Evolutionary conservation across 2,888 invertebrate species (phyloP), one percentile per base, ranked within the genome.

Genomic region (Choristoneura rosaceana): DNA sequence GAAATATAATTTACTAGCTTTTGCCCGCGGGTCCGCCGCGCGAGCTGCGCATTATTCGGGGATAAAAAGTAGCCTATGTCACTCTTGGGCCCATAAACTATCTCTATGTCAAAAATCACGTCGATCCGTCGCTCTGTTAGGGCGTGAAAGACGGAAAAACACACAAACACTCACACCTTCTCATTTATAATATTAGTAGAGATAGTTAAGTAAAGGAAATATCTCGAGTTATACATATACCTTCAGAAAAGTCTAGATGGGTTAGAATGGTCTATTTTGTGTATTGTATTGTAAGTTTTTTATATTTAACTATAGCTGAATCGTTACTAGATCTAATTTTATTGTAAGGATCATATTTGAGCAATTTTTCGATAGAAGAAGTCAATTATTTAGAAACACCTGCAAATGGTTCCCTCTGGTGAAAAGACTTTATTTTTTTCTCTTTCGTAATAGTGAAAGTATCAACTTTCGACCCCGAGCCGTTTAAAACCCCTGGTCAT

Each of bases 401-500:
- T 55, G 55, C 25, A 25, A 55, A 25, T 55, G 12, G 12, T 55
- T 25, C 55, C 25, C 50, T 9, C 15, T 25, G 12, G 25, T 12
- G 12, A 55, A 0, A 25, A 12, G 55, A 55, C 55, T 55, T 10
- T 55, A 25, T 14, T 9, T 10, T 55, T 55, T 25, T 25, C 55
- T 9, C 55, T 9, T 25, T 25, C 12, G 55, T 55, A 55, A 55
- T 55, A 55, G 55, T 55, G 55, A 17, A 55, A 47, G 47, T 47
- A 9, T 55, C 55, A 25, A 52, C 15, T 52, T 55, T 55, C 55
- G 25, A 59, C 47, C 68, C 43, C 58, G 25, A 34, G 9, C 2
- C 9, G 9, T 17, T 34, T 38, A 68, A 69, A 62, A 55, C 38
- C 60, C 47, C 64, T 45, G 66, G 38, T 70, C 84, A 83, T 80